A percentile compares a stretch with the other conserved stretches of the same genome.
Conservation (phyloP, 1,140 invertebrate genomes). For the Cyrtorhinus lividipennis region DNA sequence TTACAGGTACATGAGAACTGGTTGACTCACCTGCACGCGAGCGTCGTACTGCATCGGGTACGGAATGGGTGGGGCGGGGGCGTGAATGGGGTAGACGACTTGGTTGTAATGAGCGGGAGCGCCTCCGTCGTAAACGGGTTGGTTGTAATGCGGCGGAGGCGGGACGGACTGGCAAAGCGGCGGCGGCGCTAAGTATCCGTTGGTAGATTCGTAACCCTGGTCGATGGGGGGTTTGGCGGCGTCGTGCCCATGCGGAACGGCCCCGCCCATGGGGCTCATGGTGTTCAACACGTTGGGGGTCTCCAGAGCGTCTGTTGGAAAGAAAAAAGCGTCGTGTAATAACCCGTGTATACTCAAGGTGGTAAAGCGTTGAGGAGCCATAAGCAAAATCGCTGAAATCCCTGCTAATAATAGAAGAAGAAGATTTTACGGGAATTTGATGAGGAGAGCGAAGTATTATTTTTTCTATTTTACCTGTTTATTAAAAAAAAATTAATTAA, state of each 20-base stretch:
- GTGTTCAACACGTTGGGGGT: neutral
- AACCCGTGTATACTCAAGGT: no score
- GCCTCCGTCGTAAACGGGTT: neutral
- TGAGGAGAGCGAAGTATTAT: no score
- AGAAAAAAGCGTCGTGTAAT: no score
- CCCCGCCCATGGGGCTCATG: neutral
- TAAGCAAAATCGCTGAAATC: no score
- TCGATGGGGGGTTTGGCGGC: neutral
- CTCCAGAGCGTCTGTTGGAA: neutral
- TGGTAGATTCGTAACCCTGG: neutral
- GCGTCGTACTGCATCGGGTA: constrained; percentile 6
- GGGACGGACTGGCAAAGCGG: neutral
- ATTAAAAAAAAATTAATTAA: no score
- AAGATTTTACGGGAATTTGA: no score
- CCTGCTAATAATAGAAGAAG: no score
- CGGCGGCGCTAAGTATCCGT: constrained; percentile 1
- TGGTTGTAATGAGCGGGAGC: neutral
- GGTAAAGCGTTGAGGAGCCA: no score
- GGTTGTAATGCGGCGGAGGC: neutral
- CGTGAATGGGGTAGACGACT: constrained; percentile 3
- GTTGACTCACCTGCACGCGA: constrained; percentile 6
- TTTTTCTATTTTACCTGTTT: no score
- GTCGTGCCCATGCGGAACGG: neutral
- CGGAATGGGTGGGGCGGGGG: neutral
- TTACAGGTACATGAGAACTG: no score